Evolutionary conservation across 1,140 invertebrate species (phyloP).

Genomic region (Lepidurus apus): DNA sequence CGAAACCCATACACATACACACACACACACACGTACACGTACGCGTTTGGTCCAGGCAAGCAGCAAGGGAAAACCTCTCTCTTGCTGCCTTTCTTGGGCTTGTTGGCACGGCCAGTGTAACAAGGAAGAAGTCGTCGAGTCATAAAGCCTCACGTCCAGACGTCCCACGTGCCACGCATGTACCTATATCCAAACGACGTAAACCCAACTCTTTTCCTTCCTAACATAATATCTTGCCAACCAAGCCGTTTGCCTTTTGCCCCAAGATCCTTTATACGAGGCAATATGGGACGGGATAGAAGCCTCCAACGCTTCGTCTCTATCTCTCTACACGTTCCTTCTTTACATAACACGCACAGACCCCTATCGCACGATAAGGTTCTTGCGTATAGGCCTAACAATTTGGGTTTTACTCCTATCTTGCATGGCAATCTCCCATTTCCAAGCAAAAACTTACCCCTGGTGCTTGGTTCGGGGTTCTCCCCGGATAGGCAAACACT

Average conservation of each 20-base stretch:
- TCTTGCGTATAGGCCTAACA: not conserved
- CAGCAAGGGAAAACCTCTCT: not conserved
- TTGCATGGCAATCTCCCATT: not conserved
- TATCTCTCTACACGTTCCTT: no score
- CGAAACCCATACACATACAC: conserved; percentile 8
- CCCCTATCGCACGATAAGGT: not conserved
- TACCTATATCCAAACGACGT: not conserved
- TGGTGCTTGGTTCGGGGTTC: not conserved
- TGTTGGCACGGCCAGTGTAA: not conserved
- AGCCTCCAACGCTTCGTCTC: no score
- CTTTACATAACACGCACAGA: no score
- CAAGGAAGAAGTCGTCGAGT: not conserved
- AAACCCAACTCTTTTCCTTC: not conserved
- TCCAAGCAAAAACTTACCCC: not conserved
- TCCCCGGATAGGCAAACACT: not conserved
- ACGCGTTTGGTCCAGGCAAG: not conserved
- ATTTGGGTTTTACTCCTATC: not conserved
- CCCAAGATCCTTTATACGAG: not conserved
- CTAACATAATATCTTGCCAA: not conserved
- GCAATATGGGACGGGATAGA: no score
- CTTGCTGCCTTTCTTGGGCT: not conserved
- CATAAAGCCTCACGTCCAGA: not conserved
- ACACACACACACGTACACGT: not conserved
- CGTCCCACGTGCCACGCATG: conserved; percentile 13
- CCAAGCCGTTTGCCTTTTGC: not conserved